Evolutionary conservation across 2,888 invertebrate species (phyloP), one percentile per base, ranked within the genome.

Genomic region (Lepidochrysops patricia): DNA sequence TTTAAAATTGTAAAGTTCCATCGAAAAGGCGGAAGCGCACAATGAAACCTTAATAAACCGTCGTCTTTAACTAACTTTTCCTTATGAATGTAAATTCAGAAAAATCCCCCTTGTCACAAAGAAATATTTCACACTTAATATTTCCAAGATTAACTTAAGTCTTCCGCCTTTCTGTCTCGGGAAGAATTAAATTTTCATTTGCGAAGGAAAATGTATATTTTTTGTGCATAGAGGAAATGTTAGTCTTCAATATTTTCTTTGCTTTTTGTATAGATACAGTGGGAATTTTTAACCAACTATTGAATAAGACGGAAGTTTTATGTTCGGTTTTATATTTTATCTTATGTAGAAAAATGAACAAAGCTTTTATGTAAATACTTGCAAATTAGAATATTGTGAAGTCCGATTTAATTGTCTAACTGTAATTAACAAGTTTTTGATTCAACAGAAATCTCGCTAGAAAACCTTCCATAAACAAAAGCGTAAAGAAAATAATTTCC

Each of bases 111-210:
- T 19, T 9, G 54, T 32, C 54, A 19, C 32, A 54, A 27, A 52
- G 54, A 29, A 15, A 32, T 54, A 54, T 54, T 54, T 54, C 12
- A 32, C 54, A 32, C 54, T 29, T 54, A 54, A 54, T 32, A 54
- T 54, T 54, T 19, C 19, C 54, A 32, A 54, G 29, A 32, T 54
- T 32, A 54, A 54, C 54, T 29, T 19, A 54, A 32, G 32, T 32
- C 19, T 15, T 54, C 19, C 32, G 32, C 19, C 32, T 32, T 32
- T 54, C 29, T 54, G 19, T 54, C 54, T 54, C 15, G 32, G 9
- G 54, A 32, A 29, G 15, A 54, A 13, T 15, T 19, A 32, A 54
- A 54, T 54, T 32, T 54, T 19, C 27, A 29, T 29, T 29, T 19
- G 54, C 54, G 19, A 29, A 12, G 6, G 19, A 54, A 54, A 29